Evolutionary conservation across 2,797 vertebrate species (phyloP).

Genomic region (Oreortyx pictus): DNA sequence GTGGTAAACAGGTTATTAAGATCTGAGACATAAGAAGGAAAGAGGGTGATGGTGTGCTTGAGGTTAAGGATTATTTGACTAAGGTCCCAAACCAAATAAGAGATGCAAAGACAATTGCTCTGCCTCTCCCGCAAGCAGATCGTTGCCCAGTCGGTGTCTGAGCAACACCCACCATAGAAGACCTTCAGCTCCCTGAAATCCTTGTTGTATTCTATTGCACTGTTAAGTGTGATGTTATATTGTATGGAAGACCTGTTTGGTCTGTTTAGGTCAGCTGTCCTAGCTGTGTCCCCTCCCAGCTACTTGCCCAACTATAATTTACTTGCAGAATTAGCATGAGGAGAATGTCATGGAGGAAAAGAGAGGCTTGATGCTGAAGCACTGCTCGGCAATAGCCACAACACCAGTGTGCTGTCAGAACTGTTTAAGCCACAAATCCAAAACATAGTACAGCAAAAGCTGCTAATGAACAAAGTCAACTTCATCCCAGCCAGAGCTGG

Average conservation of each 20-base stretch:
- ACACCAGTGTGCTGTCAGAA: not conserved
- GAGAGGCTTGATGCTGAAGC: not conserved
- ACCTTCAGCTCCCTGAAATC: not conserved
- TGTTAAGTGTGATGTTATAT: not conserved
- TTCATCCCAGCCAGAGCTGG: not conserved
- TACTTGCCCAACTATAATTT: not conserved
- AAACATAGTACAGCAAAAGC: not conserved
- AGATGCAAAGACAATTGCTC: not conserved
- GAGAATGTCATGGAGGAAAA: not conserved
- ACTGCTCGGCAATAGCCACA: not conserved
- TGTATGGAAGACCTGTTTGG: not conserved
- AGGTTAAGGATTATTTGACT: not conserved
- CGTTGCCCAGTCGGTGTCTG: not conserved
- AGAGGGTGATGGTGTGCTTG: not conserved
- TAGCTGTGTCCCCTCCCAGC: not conserved
- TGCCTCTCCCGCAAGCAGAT: not conserved
- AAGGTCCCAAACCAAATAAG: not conserved
- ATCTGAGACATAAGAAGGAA: not conserved
- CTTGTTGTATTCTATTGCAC: not conserved
- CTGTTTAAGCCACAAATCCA: not conserved
- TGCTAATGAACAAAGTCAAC: not conserved
- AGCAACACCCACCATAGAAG: not conserved
- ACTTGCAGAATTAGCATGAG: not conserved
- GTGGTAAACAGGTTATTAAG: not conserved
- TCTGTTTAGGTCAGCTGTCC: not conserved